Evolutionary conservation across 1,140 invertebrate genomes (phyloP), one percentile per base, ranked within the genome.

Genomic region (Chironomus striatipennis): DNA sequence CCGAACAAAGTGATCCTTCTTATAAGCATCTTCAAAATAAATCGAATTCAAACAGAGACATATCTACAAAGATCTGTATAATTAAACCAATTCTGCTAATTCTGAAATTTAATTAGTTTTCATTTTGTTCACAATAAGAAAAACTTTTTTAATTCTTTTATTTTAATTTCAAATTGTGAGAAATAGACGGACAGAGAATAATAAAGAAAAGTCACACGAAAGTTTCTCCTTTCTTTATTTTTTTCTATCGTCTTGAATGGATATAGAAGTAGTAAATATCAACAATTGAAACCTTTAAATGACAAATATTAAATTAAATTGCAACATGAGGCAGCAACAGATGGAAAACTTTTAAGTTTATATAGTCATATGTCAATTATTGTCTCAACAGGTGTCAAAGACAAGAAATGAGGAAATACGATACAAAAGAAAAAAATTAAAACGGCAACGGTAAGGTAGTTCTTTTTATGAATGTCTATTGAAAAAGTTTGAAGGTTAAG

Each of bases 151-250:
- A n/a, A n/a, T n/a, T n/a, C n/a, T 34, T 5, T 34, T 34, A 34
- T 34, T 34, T 34, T 57, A n/a, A 57, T 57, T 57, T 57, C n/a
- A 57, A 43, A 57, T 57, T 57, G n/a, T 57, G 47, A 57, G n/a
- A 57, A 12, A 57, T 57, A 12, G n/a, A 12, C 47, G n/a, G n/a
- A 57, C 47, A 57, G 9, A 12, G 9, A n/a, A 57, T 57, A n/a
- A 12, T 10, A 57, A 12, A 57, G 10, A 57, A 57, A 57, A 12
- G 47, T 12, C 47, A 57, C 47, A 57, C n/a, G 47, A n/a, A 57
- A 57, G 47, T 12, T 57, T 57, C 9, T n/a, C 9, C 7, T 2
- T 10, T 57, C 47, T 7, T 57, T n/a, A n/a, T n/a, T 57, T 10
- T 57, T 57, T 57, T 1, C 7, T 57, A 10, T 57, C 47, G 1